Percentiles rank a stretch among this genome's conserved stretches.
phyloP scores from a whole-genome alignment of 2,797 vertebrate species.

The Sebastes goodei region DNA sequence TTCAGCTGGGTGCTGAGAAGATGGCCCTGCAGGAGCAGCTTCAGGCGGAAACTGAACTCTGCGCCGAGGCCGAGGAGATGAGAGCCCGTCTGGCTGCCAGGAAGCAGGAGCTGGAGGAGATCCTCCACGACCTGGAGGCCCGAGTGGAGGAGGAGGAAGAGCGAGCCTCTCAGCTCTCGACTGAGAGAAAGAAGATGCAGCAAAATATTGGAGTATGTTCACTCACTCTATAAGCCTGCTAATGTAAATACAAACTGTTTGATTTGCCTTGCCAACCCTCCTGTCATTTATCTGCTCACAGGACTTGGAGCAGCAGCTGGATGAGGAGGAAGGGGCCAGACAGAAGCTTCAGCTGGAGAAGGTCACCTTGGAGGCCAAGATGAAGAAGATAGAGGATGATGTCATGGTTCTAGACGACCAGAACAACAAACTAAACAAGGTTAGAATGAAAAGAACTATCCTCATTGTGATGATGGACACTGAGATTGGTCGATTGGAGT shows the following conservation, averaged over 20 bases:
- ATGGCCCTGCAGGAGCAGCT: conserved; percentile 96
- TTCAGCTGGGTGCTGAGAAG: conserved; percentile 91
- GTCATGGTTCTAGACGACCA: conserved; percentile 95
- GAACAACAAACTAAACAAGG: conserved; percentile 93
- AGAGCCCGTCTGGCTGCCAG: conserved; percentile 91
- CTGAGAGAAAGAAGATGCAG: conserved; percentile 98
- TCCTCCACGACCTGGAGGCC: conserved; percentile 96
- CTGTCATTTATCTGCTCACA: conserved; percentile 47
- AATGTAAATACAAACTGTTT: background rate
- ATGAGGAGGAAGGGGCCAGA: conserved; percentile 94
- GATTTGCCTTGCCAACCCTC: background rate
- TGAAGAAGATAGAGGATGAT: conserved; percentile 96
- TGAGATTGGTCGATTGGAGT: background rate
- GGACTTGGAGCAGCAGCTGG: conserved; percentile 97
- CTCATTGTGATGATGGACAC: background rate
- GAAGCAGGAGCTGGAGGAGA: conserved; percentile 98
- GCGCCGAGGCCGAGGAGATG: conserved; percentile 97
- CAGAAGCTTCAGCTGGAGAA: conserved; percentile 98
- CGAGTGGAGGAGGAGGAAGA: conserved; percentile 98
- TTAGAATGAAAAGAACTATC: conserved; percentile 50
- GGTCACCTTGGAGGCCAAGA: conserved; percentile 92
- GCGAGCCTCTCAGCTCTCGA: conserved; percentile 87
- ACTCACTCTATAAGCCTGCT: background rate
- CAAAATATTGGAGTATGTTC: conserved; percentile 90
- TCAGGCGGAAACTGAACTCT: conserved; percentile 96